Evolutionary conservation across 53 echinoderm and acorn worm species (phyloP), one percentile per base, ranked within the genome.

Genomic region (Crossaster papposus): DNA sequence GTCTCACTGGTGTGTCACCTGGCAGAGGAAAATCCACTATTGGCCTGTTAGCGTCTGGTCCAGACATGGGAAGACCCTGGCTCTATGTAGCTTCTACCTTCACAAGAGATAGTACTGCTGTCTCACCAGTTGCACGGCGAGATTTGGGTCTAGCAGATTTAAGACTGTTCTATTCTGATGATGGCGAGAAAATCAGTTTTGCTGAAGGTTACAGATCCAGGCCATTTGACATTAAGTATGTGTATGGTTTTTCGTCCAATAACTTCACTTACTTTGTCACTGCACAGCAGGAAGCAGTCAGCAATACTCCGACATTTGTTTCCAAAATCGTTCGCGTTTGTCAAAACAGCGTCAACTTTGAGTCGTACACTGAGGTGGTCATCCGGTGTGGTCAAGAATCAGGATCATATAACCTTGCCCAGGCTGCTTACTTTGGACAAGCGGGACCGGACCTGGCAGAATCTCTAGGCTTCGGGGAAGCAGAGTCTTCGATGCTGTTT

Each of bases 321-420:
- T 90, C 90, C 18, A 91, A 86, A 79, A 13, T 91, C 31, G 77
- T 70, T 65, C 79, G 91, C 26, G 55, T 91, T 74, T 91, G 91
- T 55, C 64, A 64, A n/a, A 30, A 0, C 37, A 31, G 72, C 22
- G 28, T 6, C 3, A 70, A 76, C 44, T 88, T 93, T 31, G 88
- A 81, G 15, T 71, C 91, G 7, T 92, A 92, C 90, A 84, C 92
- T n/a, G 92, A 94, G 76, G 90, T 94, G 64, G 24, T 72, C 54
- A 73, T 92, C n/a, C 35, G 86, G 30, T 94, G 94, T 68, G 72
- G 30, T 62, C 14, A 64, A 8, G 72, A 38, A 68, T 44, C 70
- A 11, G 30, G 15, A 14, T 18, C 22, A 30, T 77, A 92, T 77
- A 83, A 90, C 77, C 77, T 64, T 44, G 88, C 93, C 71, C 91